Conservation (phyloP, 2,113 vertebrate genomes). For the Centrocercus urophasianus region DNA sequence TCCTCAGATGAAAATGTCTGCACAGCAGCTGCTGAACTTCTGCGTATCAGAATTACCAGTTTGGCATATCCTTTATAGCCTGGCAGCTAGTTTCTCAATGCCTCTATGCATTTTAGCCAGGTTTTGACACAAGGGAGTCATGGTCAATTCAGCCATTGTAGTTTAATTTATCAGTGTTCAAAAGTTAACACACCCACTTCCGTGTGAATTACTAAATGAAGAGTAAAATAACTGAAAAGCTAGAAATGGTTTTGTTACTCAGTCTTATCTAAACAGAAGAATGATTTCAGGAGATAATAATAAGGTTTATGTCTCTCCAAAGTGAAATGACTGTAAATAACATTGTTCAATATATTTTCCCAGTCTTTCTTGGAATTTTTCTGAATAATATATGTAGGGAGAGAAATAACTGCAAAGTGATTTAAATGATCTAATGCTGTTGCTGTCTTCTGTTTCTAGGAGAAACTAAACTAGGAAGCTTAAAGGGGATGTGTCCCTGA, state of each 20-base stretch:
- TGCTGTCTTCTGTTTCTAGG: background rate
- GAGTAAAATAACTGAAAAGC: background rate
- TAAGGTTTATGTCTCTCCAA: background rate
- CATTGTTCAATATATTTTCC: background rate
- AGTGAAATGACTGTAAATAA: background rate
- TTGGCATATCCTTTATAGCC: background rate
- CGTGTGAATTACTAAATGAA: background rate
- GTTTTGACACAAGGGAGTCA: fast-evolving
- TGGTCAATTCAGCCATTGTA: background rate
- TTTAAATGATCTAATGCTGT: background rate
- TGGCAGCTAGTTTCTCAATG: background rate
- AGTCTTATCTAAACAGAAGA: background rate
- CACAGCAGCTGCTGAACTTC: background rate
- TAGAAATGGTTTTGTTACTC: background rate
- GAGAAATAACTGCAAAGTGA: background rate
- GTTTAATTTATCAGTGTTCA: background rate
- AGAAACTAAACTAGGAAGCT: background rate
- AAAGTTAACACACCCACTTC: background rate
- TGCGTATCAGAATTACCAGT: background rate
- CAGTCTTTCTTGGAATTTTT: background rate
- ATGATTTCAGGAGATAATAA: background rate
- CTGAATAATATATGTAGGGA: background rate
- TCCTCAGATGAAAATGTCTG: background rate
- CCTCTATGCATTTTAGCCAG: background rate
- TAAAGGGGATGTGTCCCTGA: background rate